Conservation (phyloP, 1,140 invertebrate species). For the Lasioglossum baleicum region DNA sequence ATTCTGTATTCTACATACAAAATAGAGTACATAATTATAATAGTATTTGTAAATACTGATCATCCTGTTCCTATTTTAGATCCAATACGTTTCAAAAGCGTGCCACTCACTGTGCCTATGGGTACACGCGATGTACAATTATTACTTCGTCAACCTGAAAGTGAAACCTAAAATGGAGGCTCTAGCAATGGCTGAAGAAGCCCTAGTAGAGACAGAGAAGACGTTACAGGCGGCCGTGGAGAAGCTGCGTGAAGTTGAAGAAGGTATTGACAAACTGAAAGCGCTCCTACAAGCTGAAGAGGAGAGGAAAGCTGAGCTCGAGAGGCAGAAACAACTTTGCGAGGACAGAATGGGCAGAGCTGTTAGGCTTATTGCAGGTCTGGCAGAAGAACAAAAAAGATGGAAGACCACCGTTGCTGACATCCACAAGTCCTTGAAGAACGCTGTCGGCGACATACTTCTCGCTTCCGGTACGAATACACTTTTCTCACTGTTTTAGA, state of each 20-base stretch:
- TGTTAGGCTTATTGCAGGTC: conserved; percentile 84
- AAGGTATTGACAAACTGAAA: conserved; percentile 84
- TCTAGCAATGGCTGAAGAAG: conserved; percentile 82
- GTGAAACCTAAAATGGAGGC: conserved; percentile 83
- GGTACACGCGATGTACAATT: conserved; percentile 86
- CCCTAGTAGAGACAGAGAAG: conserved; percentile 83
- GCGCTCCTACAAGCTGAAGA: conserved; percentile 83
- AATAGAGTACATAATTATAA: no score
- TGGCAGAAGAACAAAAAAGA: conserved; percentile 81
- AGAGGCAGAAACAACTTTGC: conserved; percentile 88
- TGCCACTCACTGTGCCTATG: conserved; percentile 87
- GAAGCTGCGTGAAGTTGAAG: conserved; percentile 81
- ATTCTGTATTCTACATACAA: no score
- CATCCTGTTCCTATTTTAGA: conserved; percentile 32
- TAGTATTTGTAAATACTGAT: no score
- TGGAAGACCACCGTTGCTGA: conserved; percentile 86
- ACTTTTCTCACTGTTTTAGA: no score
- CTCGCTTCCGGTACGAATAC: conserved; percentile 75
- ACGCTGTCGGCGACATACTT: conserved; percentile 84
- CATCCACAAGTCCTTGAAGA: conserved; percentile 83
- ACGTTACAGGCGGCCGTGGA: conserved; percentile 82
- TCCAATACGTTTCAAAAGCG: conserved; percentile 86
- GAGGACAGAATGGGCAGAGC: conserved; percentile 88
- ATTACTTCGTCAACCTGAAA: conserved; percentile 81
- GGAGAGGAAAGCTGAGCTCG: conserved; percentile 84